Conservation (phyloP, 2,797 vertebrate species). For the Gymnothorax javanicus region DNA sequence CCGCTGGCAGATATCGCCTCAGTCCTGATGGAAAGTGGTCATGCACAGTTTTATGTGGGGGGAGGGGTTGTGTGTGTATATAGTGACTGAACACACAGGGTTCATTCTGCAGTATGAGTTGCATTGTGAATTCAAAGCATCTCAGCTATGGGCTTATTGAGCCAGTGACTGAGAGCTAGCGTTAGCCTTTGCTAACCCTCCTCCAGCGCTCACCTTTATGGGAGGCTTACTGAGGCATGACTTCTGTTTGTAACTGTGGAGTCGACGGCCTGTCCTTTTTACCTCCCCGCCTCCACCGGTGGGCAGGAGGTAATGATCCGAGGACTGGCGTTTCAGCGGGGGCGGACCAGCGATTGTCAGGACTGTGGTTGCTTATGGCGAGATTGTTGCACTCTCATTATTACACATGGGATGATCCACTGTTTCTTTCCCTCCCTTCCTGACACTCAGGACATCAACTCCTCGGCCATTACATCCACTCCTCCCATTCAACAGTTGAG, state of each 20-base stretch:
- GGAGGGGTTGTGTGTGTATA: background rate
- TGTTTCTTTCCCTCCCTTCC: constrained; percentile 16
- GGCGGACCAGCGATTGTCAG: constrained; percentile 16
- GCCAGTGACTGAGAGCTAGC: background rate
- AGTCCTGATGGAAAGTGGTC: constrained; percentile 42
- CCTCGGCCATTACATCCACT: background rate
- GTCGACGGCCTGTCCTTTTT: background rate
- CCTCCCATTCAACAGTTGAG: constrained; percentile 43
- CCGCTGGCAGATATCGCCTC: constrained; percentile 1
- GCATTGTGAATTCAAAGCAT: background rate
- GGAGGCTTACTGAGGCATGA: background rate
- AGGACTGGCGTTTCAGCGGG: constrained; percentile 32
- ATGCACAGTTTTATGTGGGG: constrained; percentile 40
- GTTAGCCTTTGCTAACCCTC: background rate
- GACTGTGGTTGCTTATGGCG: constrained; percentile 18
- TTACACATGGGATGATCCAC: background rate
- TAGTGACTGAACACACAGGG: background rate
- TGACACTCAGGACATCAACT: constrained; percentile 24
- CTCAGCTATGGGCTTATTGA: background rate
- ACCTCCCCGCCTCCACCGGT: background rate
- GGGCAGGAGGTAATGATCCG: background rate
- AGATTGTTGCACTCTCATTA: constrained; percentile 36
- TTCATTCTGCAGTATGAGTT: background rate
- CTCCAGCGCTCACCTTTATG: background rate
- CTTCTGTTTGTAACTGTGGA: background rate